Evolutionary conservation across 2,888 invertebrate species (phyloP).

Genomic region (Phyllotreta cruciferae): DNA sequence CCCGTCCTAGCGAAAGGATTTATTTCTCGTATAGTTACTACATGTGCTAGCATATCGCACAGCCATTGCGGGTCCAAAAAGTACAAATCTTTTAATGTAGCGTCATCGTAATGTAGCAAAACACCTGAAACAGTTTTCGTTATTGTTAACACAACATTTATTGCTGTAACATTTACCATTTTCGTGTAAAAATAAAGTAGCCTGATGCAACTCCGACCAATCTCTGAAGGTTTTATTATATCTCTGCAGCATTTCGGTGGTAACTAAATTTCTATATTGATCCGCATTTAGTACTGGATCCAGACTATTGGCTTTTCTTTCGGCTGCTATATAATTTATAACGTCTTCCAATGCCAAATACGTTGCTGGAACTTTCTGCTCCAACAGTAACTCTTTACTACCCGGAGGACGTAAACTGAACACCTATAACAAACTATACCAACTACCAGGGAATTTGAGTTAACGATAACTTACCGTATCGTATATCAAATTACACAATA

Average conservation of each 20-base stretch:
- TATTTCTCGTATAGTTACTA: slow-evolving; percentile 95
- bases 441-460: not conserved
- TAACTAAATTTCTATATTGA: slow-evolving; percentile 72
- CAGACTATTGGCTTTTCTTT: slow-evolving; percentile 70
- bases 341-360: slow-evolving; percentile 95
- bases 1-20: slow-evolving; percentile 93
- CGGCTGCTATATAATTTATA: slow-evolving; percentile 80
- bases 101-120: slow-evolving; percentile 92
- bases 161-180: slow-evolving; percentile 70
- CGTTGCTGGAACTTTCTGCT: slow-evolving; percentile 95
- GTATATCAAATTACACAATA: slow-evolving; percentile 90
- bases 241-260: slow-evolving; percentile 71
- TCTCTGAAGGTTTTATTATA: slow-evolving; percentile 82
- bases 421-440: slow-evolving; percentile 55
- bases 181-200: slow-evolving; percentile 96
- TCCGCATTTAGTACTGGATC: slow-evolving; percentile 88
- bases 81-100: slow-evolving; percentile 91
- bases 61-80: slow-evolving; percentile 99
- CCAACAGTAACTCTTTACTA: slow-evolving; percentile 87
- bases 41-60: slow-evolving; percentile 96
- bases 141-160: not conserved
- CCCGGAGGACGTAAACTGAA: slow-evolving; percentile 89
- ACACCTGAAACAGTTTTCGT: slow-evolving; percentile 68
- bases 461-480: slow-evolving; percentile 68
- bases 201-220: slow-evolving; percentile 90